A percentile compares a stretch with the other conserved stretches of the same genome.
phyloP scores from a whole-genome alignment of 2,113 vertebrate genomes.

The Clupea harengus region DNA sequence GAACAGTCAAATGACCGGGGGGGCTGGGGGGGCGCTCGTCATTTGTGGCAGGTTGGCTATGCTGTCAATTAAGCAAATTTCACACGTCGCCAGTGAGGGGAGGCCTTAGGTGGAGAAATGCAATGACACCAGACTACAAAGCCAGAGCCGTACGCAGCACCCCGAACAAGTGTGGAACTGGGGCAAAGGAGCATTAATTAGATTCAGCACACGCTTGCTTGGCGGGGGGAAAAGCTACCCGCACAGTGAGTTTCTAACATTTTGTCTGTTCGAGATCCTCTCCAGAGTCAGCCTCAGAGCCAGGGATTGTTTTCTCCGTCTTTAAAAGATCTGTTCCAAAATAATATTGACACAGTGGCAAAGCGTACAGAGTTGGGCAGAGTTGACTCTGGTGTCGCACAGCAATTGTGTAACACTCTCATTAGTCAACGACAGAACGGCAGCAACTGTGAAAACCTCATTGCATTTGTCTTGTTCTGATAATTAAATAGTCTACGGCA shows the following conservation, averaged over 20 bases:
- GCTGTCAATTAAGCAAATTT: conserved; percentile 28
- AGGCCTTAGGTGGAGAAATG: not conserved
- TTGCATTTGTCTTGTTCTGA: not conserved
- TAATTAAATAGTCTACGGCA: not conserved
- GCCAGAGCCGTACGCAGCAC: not conserved
- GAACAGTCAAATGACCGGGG: not conserved
- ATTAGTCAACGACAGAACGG: not conserved
- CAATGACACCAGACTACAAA: not conserved
- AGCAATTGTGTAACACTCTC: not conserved
- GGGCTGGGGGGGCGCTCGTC: not conserved
- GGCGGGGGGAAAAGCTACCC: not conserved
- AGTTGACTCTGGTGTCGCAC: not conserved
- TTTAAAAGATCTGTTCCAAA: not conserved
- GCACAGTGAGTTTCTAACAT: not conserved
- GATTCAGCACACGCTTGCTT: not conserved
- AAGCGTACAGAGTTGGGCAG: not conserved
- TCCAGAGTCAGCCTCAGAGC: not conserved
- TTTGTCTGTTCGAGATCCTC: not conserved
- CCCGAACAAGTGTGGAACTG: not conserved
- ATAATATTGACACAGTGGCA: not conserved
- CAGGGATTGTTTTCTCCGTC: not conserved
- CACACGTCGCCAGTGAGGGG: not conserved
- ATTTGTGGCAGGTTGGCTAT: conserved; percentile 10
- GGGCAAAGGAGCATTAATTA: not conserved
- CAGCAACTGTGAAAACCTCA: not conserved